These are phyloP conservation scores for Halictus quadricinctus DNA, from an alignment of 2,888 invertebrate genomes.

Conservation along the genomic window DNA sequence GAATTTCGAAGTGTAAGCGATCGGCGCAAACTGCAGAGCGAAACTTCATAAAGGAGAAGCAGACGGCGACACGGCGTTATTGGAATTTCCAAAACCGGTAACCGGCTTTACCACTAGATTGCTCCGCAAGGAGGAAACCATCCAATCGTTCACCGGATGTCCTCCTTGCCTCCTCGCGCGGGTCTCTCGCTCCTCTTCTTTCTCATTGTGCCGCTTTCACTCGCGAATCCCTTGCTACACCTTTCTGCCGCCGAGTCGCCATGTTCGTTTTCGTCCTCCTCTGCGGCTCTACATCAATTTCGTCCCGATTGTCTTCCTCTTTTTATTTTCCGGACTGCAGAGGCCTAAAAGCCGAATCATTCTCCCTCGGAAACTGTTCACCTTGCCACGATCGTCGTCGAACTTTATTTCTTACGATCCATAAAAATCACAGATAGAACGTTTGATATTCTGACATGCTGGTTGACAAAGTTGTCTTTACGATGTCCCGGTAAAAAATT, in stretches of 20 bases:
- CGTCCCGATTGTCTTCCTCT: slow-evolving; percentile 29
- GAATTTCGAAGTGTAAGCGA: slow-evolving; percentile 46
- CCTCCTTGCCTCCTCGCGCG: slow-evolving; percentile 71
- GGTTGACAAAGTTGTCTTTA: no score
- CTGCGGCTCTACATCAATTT: slow-evolving; percentile 36
- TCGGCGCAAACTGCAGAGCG: slow-evolving; percentile 28
- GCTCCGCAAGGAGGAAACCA: slow-evolving; percentile 81
- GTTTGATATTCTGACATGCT: no score
- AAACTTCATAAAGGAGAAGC: slow-evolving; percentile 59
- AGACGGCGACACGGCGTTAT: slow-evolving; percentile 66
- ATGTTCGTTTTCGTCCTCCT: slow-evolving; percentile 24
- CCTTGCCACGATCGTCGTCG: not conserved
- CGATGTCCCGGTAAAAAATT: no score
- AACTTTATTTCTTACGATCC: not conserved
- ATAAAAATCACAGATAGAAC: not conserved
- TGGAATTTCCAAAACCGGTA: slow-evolving; percentile 80
- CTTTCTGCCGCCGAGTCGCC: slow-evolving; percentile 41
- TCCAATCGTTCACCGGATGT: slow-evolving; percentile 81
- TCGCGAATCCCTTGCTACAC: slow-evolving; percentile 29
- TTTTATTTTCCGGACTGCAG: not conserved
- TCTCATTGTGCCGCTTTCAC: slow-evolving; percentile 47
- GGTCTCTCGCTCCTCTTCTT: slow-evolving; percentile 53
- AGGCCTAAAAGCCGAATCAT: not conserved
- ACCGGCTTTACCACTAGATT: slow-evolving; percentile 82
- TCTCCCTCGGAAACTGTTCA: not conserved